phyloP scores from a whole-genome alignment of 2,113 vertebrate genomes.

The Serilophus lunatus region DNA sequence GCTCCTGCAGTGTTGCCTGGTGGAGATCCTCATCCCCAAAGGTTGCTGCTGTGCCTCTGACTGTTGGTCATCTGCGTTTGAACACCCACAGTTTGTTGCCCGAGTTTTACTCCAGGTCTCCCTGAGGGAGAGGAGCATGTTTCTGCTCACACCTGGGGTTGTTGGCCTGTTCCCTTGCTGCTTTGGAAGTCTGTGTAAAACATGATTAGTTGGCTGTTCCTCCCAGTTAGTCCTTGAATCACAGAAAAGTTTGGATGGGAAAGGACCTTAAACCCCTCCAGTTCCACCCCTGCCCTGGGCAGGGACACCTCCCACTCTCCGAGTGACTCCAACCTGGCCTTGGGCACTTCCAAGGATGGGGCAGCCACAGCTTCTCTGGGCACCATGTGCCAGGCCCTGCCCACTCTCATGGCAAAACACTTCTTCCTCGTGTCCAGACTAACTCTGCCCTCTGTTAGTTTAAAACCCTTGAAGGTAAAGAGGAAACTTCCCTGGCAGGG shows the following conservation, averaged over 20 bases:
- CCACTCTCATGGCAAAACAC: background rate
- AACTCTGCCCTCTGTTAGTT: background rate
- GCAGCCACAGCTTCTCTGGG: background rate
- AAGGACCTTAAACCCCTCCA: background rate
- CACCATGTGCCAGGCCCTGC: background rate
- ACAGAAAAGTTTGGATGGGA: background rate
- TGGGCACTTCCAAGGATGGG: background rate
- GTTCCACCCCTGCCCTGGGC: background rate
- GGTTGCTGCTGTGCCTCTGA: too few relatives aligned
- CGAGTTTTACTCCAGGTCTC: background rate
- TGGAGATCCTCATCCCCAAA: background rate
- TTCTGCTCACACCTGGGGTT: background rate
- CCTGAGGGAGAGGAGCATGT: background rate
- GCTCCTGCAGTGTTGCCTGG: background rate
- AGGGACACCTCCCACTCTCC: background rate
- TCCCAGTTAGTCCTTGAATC: background rate
- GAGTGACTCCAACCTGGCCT: background rate
- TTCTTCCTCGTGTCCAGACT: background rate
- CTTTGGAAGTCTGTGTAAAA: background rate
- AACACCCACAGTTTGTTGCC: fast-evolving
- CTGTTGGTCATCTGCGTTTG: background rate
- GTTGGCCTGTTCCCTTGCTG: background rate
- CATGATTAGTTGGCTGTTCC: background rate
- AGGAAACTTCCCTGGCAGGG: background rate
- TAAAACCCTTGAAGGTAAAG: background rate